Base-by-base conservation (phyloP, 2,797 vertebrate species). In the Pipistrellus pygmaeus region DNA sequence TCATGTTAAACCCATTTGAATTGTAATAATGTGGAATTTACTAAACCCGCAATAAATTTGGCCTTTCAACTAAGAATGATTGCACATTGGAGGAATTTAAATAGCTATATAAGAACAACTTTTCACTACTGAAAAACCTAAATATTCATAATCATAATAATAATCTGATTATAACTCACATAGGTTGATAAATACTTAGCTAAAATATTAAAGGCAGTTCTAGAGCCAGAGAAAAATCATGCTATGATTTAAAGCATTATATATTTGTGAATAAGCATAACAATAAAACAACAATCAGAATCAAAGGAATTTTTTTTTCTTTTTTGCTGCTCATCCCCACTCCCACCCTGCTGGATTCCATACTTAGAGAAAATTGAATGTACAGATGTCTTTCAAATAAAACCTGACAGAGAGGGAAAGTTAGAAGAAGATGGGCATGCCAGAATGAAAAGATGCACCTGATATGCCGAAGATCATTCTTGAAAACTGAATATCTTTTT, bases 181-280 rank as follows among this genome's bases (percentile, higher is more conserved):
- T 27, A 89, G 1, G 7, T 32, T 86, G 66, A 41, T 27, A 87
- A 78, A 83, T 85, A 93, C 14, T 51, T 44, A 77, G 23, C 6
- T 75, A 71, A 94, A 72, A 51, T 46, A 48, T 57, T 71, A 80
- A 83, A 57, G 46, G 35, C 3, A 83, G 44, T 84, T 91, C 15
- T 93, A 13, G 27, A 69, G 35, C 5, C 27, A 69, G 20, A 64
- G 20, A 73, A 82, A 95, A 95, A 77, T 57, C 21, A 72, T 53
- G 25, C 35, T 66, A 27, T 55, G 1, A 90, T 25, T 91, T 38
- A 73, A 93, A 64, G 55, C 14, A 76, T 72, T 66, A 88, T 85
- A 87, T 51, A 89, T 46, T 88, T 89, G 64, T 44, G 10, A 83
- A 85, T 38, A 85, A 85, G 71, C 7, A 17, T 82, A 90, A 60